Base-by-base conservation (phyloP, 1,140 invertebrate species). In the Camponotus floridanus region DNA sequence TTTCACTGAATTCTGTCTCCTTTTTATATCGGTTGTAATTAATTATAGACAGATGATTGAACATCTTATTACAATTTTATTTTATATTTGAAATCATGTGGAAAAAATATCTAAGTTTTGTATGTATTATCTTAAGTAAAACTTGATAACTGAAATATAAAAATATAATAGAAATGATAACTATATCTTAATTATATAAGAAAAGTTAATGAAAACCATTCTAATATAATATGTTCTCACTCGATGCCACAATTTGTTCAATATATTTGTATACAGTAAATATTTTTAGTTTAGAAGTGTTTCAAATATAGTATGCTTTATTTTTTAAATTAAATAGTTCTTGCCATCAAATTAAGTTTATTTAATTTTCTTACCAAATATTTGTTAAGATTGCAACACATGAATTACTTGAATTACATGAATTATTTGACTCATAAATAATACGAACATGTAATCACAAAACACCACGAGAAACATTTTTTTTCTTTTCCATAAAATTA, bases 1-100 rank as follows among this genome's bases (percentile, higher is more conserved):
- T 78, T 76, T 78, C 39, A 76, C 8, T 78, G 48, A 76, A 85
- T 78, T 39, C 13, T 55, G 7, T 57, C 31, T 51, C 8, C 45
- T 55, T 78, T 78, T 78, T 76, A 85, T 78, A 78, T 65, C 31
- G 59, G 62, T 76, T 39, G n/a, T 8, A 62, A 61, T 74, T 61
- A 59, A 45, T 70, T 2, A 8, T 45, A 65, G 11, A 42, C 62
- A 45, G 57, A 26, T 9, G 3, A 70, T 68, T 18, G 0, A 65
- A 48, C 3, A 31, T 48, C 11, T 70, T 18, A 57, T n/a, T 57
- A 8, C 6, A 79, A 51, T 51, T 42, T 39, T 57, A 26, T 73
- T 2, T 1, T 1, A 11, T 0, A 68, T 55, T 8, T 65, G 5
- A 70, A 80, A 70, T 51, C 0, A 70, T 7, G 31, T 55, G 3